Conservation (phyloP, 1,140 invertebrate genomes). For the Apocrypta bakeri region DNA sequence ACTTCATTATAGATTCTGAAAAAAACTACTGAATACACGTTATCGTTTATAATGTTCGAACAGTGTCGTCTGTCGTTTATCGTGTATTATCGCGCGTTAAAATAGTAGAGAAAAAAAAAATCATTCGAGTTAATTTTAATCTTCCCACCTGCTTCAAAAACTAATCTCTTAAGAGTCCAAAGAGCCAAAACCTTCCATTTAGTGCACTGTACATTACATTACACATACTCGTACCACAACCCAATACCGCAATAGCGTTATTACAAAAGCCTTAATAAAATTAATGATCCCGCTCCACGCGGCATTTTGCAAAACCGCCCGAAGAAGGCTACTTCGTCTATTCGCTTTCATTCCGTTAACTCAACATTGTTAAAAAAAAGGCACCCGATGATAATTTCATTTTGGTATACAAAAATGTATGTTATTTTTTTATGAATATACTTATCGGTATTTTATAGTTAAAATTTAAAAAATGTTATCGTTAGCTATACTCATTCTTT, state of each 20-base stretch:
- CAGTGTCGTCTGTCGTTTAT: too few relatives aligned
- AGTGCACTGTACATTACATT: conserved; percentile 1
- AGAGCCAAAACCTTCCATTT: conserved; percentile 17
- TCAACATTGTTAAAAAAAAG: too few relatives aligned
- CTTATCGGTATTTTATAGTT: too few relatives aligned
- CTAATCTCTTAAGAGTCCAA: conserved; percentile 1
- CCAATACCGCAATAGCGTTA: neutral
- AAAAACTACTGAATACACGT: too few relatives aligned
- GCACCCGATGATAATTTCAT: too few relatives aligned
- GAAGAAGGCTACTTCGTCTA: neutral
- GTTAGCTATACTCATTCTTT: neutral
- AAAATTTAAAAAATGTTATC: too few relatives aligned
- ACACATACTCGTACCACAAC: neutral
- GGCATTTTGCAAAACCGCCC: neutral
- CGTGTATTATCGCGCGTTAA: neutral
- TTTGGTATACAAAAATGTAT: too few relatives aligned
- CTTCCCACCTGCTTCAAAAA: neutral
- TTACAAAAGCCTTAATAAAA: conserved; percentile 6
- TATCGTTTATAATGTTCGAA: too few relatives aligned
- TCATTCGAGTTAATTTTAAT: neutral
- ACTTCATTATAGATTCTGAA: too few relatives aligned
- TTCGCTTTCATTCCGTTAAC: neutral
- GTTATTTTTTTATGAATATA: too few relatives aligned
- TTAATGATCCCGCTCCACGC: neutral
- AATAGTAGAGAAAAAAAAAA: neutral